These are phyloP conservation scores for Alaudala cheleensis DNA, from an alignment of 2,113 vertebrate species.

Conservation along the genomic window DNA sequence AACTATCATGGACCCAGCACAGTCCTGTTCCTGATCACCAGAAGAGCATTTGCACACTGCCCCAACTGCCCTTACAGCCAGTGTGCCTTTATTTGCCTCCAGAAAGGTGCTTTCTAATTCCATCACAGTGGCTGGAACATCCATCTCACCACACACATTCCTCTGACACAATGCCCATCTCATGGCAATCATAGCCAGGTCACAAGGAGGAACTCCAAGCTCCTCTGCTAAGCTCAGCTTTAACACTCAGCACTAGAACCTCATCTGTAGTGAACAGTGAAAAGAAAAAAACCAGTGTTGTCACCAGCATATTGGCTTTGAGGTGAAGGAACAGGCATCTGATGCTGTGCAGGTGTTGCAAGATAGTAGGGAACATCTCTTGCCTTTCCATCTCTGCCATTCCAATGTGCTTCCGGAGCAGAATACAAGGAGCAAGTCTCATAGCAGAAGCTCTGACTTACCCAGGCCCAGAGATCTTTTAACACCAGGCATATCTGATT, in stretches of 20 bases:
- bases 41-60: not conserved
- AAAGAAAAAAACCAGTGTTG: not conserved
- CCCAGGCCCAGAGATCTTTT: not conserved
- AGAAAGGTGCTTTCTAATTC: not conserved
- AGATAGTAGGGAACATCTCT: not conserved
- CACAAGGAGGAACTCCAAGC: not conserved
- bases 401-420: not conserved
- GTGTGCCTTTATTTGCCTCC: not conserved
- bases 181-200: not conserved
- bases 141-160: not conserved
- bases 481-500: not conserved
- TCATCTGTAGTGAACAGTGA: not conserved
- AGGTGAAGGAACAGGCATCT: not conserved
- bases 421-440: not conserved
- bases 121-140: not conserved
- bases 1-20: not conserved
- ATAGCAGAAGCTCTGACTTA: not conserved
- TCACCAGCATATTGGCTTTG: not conserved
- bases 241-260: not conserved
- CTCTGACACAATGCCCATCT: not conserved
- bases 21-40: not conserved
- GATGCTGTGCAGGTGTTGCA: not conserved
- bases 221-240: not conserved
- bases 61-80: not conserved
- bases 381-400: not conserved